phyloP scores from a whole-genome alignment of 1,140 invertebrate species.

The Drosophila takahashii region DNA sequence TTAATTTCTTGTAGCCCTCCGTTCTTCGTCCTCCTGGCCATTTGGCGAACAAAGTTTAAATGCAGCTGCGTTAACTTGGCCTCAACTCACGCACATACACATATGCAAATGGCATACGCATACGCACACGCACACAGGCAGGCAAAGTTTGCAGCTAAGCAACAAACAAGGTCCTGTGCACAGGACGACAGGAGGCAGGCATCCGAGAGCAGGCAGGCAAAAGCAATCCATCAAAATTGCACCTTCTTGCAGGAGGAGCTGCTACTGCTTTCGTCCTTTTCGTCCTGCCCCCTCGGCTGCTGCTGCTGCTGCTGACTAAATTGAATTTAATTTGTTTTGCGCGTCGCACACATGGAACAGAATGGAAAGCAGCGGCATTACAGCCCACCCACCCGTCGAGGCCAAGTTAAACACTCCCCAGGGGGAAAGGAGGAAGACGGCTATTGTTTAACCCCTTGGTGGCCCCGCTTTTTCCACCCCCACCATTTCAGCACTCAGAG shows the following conservation, averaged over 20 bases:
- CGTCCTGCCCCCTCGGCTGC: constrained; percentile 7
- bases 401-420: constrained; percentile 77
- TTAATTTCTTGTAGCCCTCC: constrained; percentile 58
- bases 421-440: constrained; percentile 46
- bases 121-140: too few relatives aligned
- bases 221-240: constrained; percentile 85
- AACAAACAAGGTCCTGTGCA: constrained; percentile 70
- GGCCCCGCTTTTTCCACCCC: constrained; percentile 3
- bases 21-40: constrained; percentile 21
- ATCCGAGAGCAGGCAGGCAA: constrained; percentile 47
- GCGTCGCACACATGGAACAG: constrained; percentile 64
- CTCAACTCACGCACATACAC: constrained; percentile 39
- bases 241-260: constrained; percentile 76
- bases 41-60: constrained; percentile 68
- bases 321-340: constrained; percentile 84
- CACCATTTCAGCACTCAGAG: constrained; percentile 14
- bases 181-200: constrained; percentile 34
- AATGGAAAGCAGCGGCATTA: constrained; percentile 37
- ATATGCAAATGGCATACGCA: constrained; percentile 29
- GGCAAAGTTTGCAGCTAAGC: constrained; percentile 81
- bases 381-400: constrained; percentile 50
- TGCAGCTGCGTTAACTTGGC: constrained; percentile 79
- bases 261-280: neutral
- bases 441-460: constrained; percentile 78
- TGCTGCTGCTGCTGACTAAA: constrained; percentile 67